phyloP scores from a whole-genome alignment of 2,888 invertebrate species.

The Heliconius hortense region DNA sequence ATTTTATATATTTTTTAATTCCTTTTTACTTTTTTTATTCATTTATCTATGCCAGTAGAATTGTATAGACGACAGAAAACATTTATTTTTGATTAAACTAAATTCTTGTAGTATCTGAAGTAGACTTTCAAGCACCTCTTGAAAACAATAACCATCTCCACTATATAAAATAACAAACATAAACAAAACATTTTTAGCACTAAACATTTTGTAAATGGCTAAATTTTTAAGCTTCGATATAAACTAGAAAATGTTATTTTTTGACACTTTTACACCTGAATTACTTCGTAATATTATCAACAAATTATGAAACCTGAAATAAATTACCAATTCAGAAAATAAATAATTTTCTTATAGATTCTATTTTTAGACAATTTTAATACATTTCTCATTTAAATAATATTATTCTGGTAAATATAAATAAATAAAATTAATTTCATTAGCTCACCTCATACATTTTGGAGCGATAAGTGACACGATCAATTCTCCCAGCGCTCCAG shows the following conservation, averaged over 20 bases:
- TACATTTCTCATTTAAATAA: neutral
- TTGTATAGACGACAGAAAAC: neutral
- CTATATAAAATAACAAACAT: constrained; percentile 3
- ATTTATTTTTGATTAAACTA: constrained; percentile 22
- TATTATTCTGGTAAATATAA: neutral
- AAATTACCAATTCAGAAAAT: neutral
- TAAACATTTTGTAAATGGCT: neutral
- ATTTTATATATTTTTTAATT: constrained; percentile 34
- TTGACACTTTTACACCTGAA: no score
- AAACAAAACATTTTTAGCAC: neutral
- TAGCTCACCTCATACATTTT: neutral
- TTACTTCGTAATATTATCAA: neutral
- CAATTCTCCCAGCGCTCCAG: constrained; percentile 65
- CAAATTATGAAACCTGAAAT: neutral
- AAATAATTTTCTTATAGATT: neutral
- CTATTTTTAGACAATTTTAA: neutral
- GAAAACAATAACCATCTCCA: constrained; percentile 33
- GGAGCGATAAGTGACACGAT: constrained; percentile 31
- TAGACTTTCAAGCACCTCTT: constrained; percentile 27
- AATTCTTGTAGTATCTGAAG: neutral
- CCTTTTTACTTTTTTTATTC: constrained; percentile 32
- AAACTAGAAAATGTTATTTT: neutral
- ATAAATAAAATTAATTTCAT: neutral
- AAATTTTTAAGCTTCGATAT: no score
- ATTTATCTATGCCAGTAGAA: neutral